These are phyloP conservation scores for Lasioglossum albipes DNA, from an alignment of 1,140 invertebrate genomes.

Conservation along the genomic window DNA sequence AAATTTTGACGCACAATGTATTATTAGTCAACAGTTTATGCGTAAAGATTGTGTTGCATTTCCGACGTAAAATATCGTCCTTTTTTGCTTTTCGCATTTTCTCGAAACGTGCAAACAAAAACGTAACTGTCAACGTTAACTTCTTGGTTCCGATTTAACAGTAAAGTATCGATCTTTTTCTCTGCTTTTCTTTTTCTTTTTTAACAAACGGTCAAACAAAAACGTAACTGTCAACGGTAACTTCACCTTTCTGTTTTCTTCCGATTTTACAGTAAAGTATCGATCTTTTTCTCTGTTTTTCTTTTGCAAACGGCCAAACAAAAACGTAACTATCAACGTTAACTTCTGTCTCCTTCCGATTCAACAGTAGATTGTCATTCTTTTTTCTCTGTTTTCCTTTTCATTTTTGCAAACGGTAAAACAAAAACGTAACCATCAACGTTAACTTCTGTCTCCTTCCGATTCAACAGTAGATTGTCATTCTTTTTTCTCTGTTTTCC, in stretches of 20 bases:
- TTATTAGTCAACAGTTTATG: background rate
- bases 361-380: background rate
- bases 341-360: background rate
- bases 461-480: slow-evolving; percentile 1
- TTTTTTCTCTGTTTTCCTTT: background rate
- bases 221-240: slow-evolving; percentile 23
- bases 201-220: slow-evolving; percentile 12
- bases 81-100: background rate
- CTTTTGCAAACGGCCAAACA: background rate
- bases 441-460: background rate
- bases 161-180: slow-evolving; percentile 1
- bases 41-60: background rate
- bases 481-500: background rate
- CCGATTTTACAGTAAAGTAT: slow-evolving; percentile 6
- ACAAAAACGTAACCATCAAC: slow-evolving; percentile 32
- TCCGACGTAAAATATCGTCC: slow-evolving; percentile 16
- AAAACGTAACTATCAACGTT: slow-evolving; percentile 27
- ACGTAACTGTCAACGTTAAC: slow-evolving; percentile 21
- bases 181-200: background rate
- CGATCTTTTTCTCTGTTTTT: background rate
- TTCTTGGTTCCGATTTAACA: background rate
- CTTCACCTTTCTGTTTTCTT: background rate
- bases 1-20: slow-evolving; percentile 11
- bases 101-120: slow-evolving; percentile 18
- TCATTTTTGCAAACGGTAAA: background rate